Evolutionary conservation across 2,888 invertebrate species (phyloP).

Genomic region (Eupithecia subumbrata): DNA sequence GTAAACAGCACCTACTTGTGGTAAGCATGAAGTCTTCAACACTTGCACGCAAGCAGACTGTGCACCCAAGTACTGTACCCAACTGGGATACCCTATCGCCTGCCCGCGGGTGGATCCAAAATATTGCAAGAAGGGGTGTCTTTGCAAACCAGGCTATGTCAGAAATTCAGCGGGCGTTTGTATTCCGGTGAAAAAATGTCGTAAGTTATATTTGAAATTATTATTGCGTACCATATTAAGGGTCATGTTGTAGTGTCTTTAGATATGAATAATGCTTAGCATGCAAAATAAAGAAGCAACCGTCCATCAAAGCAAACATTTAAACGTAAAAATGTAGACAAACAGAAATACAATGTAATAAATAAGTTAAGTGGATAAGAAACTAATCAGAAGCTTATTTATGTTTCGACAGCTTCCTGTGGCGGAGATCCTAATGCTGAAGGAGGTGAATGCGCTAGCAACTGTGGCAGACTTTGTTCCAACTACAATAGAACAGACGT

Average conservation of each 20-base stretch:
- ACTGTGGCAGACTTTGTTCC: conserved; percentile 43
- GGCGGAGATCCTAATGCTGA: conserved; percentile 43
- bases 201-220: conserved; percentile 38
- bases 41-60: conserved; percentile 46
- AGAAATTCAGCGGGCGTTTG: conserved; percentile 46
- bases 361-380: no score
- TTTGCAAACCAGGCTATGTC: conserved; percentile 45
- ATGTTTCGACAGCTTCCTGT: conserved; percentile 30
- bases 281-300: background rate
- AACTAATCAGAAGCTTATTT: no score
- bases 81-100: conserved; percentile 45
- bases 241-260: background rate
- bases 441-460: conserved; percentile 41
- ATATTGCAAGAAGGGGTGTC: conserved; percentile 47
- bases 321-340: no score
- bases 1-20: conserved; percentile 41
- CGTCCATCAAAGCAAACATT: conserved; percentile 23
- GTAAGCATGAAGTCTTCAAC: conserved; percentile 46
- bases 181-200: conserved; percentile 47
- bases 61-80: conserved; percentile 44
- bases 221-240: background rate
- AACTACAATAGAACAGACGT: conserved; percentile 23
- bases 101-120: conserved; percentile 42
- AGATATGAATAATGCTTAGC: background rate
- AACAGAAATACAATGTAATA: no score